These are phyloP conservation scores for Copidosoma floridanum DNA, from an alignment of 1,140 invertebrate species.

Conservation along the genomic window DNA sequence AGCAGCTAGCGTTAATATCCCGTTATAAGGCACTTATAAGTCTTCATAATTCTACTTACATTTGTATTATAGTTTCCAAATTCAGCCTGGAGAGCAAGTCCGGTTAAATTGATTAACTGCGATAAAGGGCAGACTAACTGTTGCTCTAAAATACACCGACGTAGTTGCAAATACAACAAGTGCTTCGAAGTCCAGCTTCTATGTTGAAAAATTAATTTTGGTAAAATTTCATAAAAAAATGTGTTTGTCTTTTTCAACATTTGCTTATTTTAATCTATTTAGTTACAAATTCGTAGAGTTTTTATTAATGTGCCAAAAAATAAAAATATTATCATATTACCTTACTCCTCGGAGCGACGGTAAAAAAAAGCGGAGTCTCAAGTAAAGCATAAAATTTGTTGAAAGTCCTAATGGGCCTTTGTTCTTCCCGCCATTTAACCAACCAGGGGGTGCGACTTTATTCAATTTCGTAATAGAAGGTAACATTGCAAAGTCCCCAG, in stretches of 20 bases:
- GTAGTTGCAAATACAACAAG: conserved; percentile 75
- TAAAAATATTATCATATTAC: conserved; percentile 37
- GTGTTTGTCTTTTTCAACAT: too few relatives aligned
- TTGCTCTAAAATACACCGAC: conserved; percentile 75
- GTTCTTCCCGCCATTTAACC: conserved; percentile 59
- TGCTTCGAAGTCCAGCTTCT: conserved; percentile 71
- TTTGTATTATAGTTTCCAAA: conserved; percentile 74
- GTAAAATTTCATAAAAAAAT: not conserved
- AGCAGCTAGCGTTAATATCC: too few relatives aligned
- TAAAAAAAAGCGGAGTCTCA: conserved; percentile 78
- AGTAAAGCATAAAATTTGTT: conserved; percentile 66
- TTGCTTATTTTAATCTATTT: too few relatives aligned
- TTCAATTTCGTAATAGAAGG: conserved; percentile 75
- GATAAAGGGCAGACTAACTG: conserved; percentile 68
- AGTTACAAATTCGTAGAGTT: not conserved
- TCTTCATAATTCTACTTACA: conserved; percentile 57
- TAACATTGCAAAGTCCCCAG: conserved; percentile 80
- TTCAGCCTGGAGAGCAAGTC: conserved; percentile 78
- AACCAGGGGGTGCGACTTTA: conserved; percentile 69
- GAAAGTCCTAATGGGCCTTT: conserved; percentile 49
- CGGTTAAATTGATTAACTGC: conserved; percentile 68
- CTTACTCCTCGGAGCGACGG: conserved; percentile 62
- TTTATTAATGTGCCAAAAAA: not conserved
- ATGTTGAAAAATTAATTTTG: conserved; percentile 4
- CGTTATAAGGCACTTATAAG: too few relatives aligned